Evolutionary conservation across 1,140 invertebrate genomes (phyloP), one percentile per base, ranked within the genome.

Genomic region (Chymomyza costata): DNA sequence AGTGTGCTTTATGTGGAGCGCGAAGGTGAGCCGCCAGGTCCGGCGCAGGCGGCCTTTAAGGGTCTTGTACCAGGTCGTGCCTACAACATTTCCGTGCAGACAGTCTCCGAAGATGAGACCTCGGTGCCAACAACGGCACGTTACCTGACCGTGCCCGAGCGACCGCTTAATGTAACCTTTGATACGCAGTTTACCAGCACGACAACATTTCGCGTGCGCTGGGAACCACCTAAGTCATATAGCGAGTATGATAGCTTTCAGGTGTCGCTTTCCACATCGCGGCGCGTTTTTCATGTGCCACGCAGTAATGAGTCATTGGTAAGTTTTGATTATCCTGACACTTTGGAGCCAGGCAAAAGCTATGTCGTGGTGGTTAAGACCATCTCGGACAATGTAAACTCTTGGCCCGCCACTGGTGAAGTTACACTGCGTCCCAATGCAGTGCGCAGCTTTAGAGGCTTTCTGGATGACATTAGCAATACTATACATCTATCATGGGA

Each of bases 171-270:
- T 85, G 92, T 97, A 2, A 92, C 90, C 7, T 94, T 94, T 67
- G 93, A 95, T 73, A 89, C 89, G 59, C 85, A 87, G 10, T 90
- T 89, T 10, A 89, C 95, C 35, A 92, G 92, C 1, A 90, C 93
- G 21, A 90, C 90, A 57, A 91, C 92, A 31, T 95, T 96, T 84
- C 88, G 89, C 6, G 93, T 96, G 6, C 87, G 88, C 35, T 97
- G 95, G 95, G 91, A 93, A 68, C 92, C 93, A 7, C 95, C 95
- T 0, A 90, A 90, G 48, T 92, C 92, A 6, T 89, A 68, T 82
- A 92, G 91, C 74, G 94, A 96, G 84, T 97, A 95, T 86, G 94
- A 96, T 83, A 94, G 94, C 68, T 96, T 96, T 86, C 94, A 96
- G 86, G 91, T 96, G 66, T 92, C 91, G 30, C 87, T 93, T 25